phyloP scores from a whole-genome alignment of 2,888 invertebrate genomes.

The Troides aeacus region DNA sequence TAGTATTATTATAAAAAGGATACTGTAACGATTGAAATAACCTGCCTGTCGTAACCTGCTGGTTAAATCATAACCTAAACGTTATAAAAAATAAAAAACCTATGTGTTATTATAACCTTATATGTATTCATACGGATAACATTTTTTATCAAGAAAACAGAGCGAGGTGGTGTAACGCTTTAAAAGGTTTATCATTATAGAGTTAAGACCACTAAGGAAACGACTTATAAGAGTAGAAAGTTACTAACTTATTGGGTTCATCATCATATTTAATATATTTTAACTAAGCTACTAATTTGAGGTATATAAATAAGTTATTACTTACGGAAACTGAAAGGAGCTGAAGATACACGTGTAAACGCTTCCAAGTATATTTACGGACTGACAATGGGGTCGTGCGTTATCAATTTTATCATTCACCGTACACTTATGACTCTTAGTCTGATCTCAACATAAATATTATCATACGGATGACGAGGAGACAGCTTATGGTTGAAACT shows the following conservation, averaged over 20 bases:
- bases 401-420: slow-evolving; percentile 49
- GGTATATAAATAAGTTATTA: slow-evolving; percentile 30
- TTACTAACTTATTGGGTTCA: background rate
- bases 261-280: background rate
- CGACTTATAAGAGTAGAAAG: background rate
- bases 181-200: too few relatives aligned
- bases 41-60: too few relatives aligned
- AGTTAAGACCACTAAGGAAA: too few relatives aligned
- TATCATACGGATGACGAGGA: slow-evolving; percentile 6
- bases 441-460: slow-evolving; percentile 29
- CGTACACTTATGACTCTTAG: slow-evolving; percentile 32
- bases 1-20: too few relatives aligned
- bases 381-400: slow-evolving; percentile 38
- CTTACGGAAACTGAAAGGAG: slow-evolving; percentile 28
- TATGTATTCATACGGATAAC: too few relatives aligned
- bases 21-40: too few relatives aligned
- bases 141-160: too few relatives aligned
- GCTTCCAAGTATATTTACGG: slow-evolving; percentile 33
- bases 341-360: slow-evolving; percentile 34
- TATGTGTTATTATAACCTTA: too few relatives aligned
- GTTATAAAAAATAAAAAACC: too few relatives aligned
- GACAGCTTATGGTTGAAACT: background rate
- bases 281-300: background rate
- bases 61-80: too few relatives aligned
- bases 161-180: too few relatives aligned